Evolutionary conservation across 1,140 invertebrate species (phyloP).

Genomic region (Ceratosolen solmsi): DNA sequence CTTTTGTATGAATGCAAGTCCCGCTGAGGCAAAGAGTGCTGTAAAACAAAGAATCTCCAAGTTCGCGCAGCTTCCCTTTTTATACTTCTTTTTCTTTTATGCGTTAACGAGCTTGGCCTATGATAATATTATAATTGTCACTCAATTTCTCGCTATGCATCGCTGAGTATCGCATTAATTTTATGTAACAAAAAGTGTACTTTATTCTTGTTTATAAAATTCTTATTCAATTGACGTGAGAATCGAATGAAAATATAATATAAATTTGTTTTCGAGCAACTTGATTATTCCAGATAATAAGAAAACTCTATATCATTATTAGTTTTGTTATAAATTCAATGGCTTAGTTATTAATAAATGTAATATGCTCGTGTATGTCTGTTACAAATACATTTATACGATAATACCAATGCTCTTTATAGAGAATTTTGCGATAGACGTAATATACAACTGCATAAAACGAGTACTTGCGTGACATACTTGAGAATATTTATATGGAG

Average conservation of each 20-base stretch:
- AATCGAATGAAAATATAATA: neutral
- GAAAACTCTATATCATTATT: neutral
- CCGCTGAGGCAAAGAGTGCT: slow-evolving; percentile 2
- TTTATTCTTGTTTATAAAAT: neutral
- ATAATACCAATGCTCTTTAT: too few species aligned
- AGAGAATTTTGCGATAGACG: too few species aligned
- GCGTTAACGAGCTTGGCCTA: neutral
- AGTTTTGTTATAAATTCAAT: neutral
- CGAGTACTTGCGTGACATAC: too few species aligned
- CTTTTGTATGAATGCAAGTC: slow-evolving; percentile 37
- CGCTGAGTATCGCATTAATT: neutral
- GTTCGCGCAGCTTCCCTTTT: slow-evolving; percentile 13
- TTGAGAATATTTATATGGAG: too few species aligned
- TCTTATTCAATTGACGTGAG: neutral
- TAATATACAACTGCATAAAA: too few species aligned
- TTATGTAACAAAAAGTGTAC: neutral
- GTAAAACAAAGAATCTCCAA: slow-evolving; percentile 24
- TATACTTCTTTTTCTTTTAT: neutral
- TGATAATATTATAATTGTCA: slow-evolving; percentile 38
- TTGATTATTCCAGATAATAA: neutral
- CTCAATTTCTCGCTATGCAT: slow-evolving; percentile 14
- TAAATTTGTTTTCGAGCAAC: neutral
- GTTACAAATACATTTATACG: too few species aligned
- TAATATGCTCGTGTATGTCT: too few species aligned
- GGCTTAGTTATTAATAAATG: neutral